Conservation (phyloP, 1,140 invertebrate genomes). For the Metaphire vulgaris region DNA sequence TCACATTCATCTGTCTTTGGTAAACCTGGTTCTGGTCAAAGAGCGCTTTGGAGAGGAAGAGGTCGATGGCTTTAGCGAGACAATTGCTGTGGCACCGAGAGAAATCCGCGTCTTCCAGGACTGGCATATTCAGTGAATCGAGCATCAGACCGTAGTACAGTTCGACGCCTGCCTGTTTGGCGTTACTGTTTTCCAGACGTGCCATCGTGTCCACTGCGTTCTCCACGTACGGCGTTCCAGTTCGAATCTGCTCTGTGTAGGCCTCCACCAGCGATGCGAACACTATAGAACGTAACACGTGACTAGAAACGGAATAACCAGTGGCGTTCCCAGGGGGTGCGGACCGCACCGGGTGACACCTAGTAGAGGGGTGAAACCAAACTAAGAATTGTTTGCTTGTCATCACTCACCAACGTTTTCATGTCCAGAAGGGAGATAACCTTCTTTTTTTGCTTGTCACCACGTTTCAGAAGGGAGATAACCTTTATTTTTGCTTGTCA, state of each 20-base stretch:
- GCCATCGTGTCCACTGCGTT: conserved; percentile 4
- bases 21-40: neutral
- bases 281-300: no score
- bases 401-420: no score
- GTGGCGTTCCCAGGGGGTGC: no score
- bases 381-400: no score
- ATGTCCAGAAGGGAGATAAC: no score
- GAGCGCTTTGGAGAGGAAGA: neutral
- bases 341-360: no score
- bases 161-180: neutral
- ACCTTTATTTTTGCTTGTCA: no score
- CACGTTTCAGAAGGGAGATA: no score
- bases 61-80: neutral
- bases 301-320: no score
- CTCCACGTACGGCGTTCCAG: conserved; percentile 2
- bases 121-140: neutral
- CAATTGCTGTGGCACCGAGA: neutral
- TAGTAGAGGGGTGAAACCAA: no score
- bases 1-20: neutral
- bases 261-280: neutral
- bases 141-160: neutral
- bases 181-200: neutral
- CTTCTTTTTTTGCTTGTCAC: no score
- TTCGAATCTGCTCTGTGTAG: neutral
- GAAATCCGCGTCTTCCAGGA: neutral